These are phyloP conservation scores for Heliconius himera DNA, from an alignment of 1,140 invertebrate species.

Conservation along the genomic window DNA sequence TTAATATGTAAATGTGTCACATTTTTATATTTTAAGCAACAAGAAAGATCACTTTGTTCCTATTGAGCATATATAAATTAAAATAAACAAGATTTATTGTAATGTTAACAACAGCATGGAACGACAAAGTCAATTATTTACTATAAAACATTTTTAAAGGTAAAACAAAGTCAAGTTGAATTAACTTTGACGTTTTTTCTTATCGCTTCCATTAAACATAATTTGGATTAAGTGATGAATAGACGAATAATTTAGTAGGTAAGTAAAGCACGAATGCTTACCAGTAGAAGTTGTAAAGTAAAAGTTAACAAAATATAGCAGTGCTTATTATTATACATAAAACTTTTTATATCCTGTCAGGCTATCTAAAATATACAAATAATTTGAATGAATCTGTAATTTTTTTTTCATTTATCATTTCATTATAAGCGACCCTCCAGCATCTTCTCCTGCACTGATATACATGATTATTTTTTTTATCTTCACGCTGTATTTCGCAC, in stretches of 20 bases:
- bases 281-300: background rate
- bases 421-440: too few species aligned
- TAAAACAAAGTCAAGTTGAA: slow-evolving; percentile 1
- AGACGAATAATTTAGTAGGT: slow-evolving; percentile 12
- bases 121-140: background rate
- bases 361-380: too few species aligned
- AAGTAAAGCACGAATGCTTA: background rate
- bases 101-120: background rate
- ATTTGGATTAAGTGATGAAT: slow-evolving; percentile 26
- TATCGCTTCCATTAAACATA: slow-evolving; percentile 21
- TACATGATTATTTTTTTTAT: too few species aligned
- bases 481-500: too few species aligned
- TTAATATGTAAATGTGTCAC: too few species aligned
- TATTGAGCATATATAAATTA: background rate
- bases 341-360: too few species aligned
- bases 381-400: too few species aligned
- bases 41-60: background rate
- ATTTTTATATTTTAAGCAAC: too few species aligned
- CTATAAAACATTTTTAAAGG: slow-evolving; percentile 6
- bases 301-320: background rate
- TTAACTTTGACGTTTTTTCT: slow-evolving; percentile 14
- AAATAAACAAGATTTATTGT: background rate
- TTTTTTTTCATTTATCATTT: too few species aligned
- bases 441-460: too few species aligned
- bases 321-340: background rate